Percentiles rank a stretch among this genome's conserved stretches.
These are phyloP conservation scores for Muraenolepis orangiensis DNA, from an alignment of 2,797 vertebrate species.

Conservation along the genomic window DNA sequence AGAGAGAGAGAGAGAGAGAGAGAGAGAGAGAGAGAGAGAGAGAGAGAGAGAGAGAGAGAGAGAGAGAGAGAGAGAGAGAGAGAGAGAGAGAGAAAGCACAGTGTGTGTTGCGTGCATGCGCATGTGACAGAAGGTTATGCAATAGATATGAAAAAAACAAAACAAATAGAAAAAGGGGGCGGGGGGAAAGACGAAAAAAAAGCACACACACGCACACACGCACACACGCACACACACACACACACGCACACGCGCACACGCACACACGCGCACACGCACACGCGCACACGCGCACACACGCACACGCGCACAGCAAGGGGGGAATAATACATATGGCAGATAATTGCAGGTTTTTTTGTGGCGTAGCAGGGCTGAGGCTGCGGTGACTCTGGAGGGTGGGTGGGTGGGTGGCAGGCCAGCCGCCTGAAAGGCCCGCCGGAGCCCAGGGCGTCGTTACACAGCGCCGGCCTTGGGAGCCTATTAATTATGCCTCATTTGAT, in stretches of 20 bases:
- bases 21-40: not conserved
- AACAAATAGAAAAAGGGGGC: not conserved
- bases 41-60: not conserved
- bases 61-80: not conserved
- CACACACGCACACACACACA: not conserved
- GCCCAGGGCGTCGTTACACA: slow-evolving; percentile 37
- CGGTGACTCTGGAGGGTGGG: slow-evolving; percentile 13
- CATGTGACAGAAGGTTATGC: not conserved
- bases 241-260: too few species aligned
- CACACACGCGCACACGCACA: not conserved
- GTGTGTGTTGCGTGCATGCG: not conserved
- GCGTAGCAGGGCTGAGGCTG: not conserved
- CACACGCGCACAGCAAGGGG: not conserved
- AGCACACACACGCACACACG: not conserved
- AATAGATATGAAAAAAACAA: not conserved
- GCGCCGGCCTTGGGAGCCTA: slow-evolving; percentile 36
- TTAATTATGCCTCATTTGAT: slow-evolving; percentile 57
- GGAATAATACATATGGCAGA: not conserved
- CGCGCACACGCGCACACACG: too few species aligned
- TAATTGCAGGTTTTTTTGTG: not conserved
- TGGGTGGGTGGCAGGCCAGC: slow-evolving; percentile 46
- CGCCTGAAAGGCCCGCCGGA: slow-evolving; percentile 37
- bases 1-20: not conserved
- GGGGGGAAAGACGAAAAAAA: too few species aligned
- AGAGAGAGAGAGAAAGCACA: not conserved